Base-by-base conservation (phyloP, 2,888 invertebrate species). In the Acleris sparsana region DNA sequence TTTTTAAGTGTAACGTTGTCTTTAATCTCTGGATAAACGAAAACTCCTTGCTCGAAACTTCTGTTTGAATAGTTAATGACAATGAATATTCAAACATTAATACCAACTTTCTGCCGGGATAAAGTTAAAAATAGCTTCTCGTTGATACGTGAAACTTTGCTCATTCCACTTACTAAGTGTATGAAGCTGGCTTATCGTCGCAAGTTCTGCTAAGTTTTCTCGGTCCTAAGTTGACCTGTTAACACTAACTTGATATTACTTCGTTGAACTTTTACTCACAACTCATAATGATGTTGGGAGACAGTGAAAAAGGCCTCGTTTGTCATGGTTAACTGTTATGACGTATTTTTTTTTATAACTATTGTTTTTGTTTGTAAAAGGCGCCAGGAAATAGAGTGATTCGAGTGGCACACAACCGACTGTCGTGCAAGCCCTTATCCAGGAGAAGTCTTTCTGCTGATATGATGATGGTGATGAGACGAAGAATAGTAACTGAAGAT, bases 131-230 rank as follows among this genome's bases (percentile, higher is more conserved):
- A 48, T 55, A 55, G 20, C 6, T 16, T n/a, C 52, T 55, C n/a
- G 25, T 49, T 56, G 6, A 51, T 57, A 7, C 43, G 4, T 44
- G 6, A 52, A 63, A 63, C 57, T 63, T 63, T 53, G 39, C 58
- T 63, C 58, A 58, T 53, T 52, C 17, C 52, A 57, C 44, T 44
- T 20, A 44, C 46, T 44, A 52, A 39, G 43, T 13, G 43, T 25
- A 55, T 59, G 22, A 59, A 64, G 25, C 51, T 20, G 29, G 62
- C 55, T 62, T 51, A 43, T 49, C 18, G 46, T 46, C 20, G 17
- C 48, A 62, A 62, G 49, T 64, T 59, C 18, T 53, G 33, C 39
- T 53, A 49, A 59, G 59, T 64, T 59, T n/a, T 9, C 43, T 51
- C 13, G 11, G n/a, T 49, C 16, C 20, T 17, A 53, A 63, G 57